phyloP scores from a whole-genome alignment of 2,888 invertebrate genomes.

The Therioaphis trifolii region DNA sequence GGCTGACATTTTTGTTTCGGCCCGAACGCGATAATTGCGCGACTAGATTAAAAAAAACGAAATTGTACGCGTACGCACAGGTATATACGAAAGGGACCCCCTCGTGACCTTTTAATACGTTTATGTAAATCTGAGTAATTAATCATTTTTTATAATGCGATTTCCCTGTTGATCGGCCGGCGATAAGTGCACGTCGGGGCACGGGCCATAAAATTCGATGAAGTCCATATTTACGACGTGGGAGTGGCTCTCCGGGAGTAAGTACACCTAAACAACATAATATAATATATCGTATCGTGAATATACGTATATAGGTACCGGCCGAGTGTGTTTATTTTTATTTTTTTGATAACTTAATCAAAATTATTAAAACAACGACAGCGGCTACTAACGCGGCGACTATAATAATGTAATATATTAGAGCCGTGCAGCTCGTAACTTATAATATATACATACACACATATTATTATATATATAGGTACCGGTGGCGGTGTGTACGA shows the following conservation, averaged over 20 bases:
- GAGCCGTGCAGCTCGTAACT: too few species aligned
- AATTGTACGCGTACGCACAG: background rate
- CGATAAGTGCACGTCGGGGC: conserved; percentile 55
- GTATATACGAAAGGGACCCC: background rate
- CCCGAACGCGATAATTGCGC: conserved; percentile 31
- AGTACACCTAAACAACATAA: background rate
- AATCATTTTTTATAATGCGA: conserved; percentile 63
- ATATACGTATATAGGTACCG: background rate
- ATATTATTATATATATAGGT: too few species aligned
- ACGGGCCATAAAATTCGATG: conserved; percentile 60
- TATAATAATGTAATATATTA: too few species aligned
- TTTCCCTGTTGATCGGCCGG: conserved; percentile 61
- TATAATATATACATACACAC: too few species aligned
- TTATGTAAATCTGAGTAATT: conserved; percentile 63
- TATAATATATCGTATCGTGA: background rate
- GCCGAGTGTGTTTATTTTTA: background rate
- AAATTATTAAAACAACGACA: conserved; percentile 41
- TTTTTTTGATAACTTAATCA: conserved; percentile 61
- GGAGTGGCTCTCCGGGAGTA: conserved; percentile 31
- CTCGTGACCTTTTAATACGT: conserved; percentile 61
- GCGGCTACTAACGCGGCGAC: background rate
- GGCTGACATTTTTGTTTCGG: conserved; percentile 29
- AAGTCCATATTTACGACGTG: conserved; percentile 62
- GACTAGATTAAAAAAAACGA: conserved; percentile 45
- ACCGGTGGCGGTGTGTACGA: background rate